Conservation (phyloP, 2,113 vertebrate genomes). For the Chloropsis hardwickii region DNA sequence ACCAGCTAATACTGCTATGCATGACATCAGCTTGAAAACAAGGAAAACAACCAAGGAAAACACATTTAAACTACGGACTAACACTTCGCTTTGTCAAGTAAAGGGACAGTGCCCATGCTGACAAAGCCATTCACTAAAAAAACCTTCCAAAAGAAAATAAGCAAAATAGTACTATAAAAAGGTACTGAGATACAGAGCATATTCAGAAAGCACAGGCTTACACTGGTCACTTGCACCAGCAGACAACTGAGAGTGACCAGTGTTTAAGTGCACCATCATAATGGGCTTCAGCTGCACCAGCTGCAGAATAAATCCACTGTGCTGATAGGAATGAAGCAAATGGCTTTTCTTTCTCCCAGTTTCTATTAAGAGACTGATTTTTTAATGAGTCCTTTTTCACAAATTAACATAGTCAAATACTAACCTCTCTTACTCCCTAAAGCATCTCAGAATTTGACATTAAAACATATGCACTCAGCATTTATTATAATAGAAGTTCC, state of each 20-base stretch:
- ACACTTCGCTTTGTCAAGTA: not conserved
- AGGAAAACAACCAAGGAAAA: not conserved
- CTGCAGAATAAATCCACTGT: fast-evolving
- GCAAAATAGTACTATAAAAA: not conserved
- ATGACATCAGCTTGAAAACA: not conserved
- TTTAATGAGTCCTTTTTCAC: not conserved
- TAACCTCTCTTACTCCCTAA: not conserved
- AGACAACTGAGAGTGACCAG: not conserved
- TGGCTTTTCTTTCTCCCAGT: not conserved
- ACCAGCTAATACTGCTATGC: not conserved
- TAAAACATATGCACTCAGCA: not conserved
- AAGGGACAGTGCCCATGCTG: not conserved
- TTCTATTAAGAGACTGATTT: not conserved
- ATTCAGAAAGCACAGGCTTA: not conserved
- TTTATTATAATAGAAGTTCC: not conserved
- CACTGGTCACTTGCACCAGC: not conserved
- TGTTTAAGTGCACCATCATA: not conserved
- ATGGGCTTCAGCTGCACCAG: not conserved
- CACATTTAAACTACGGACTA: not conserved
- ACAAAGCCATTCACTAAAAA: not conserved
- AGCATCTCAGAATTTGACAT: not conserved
- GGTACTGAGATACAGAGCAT: not conserved
- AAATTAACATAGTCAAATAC: not conserved
- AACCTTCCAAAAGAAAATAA: not conserved
- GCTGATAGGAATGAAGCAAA: not conserved